Conservation (phyloP, 2,888 invertebrate genomes). For the Drosophila borborema region DNA sequence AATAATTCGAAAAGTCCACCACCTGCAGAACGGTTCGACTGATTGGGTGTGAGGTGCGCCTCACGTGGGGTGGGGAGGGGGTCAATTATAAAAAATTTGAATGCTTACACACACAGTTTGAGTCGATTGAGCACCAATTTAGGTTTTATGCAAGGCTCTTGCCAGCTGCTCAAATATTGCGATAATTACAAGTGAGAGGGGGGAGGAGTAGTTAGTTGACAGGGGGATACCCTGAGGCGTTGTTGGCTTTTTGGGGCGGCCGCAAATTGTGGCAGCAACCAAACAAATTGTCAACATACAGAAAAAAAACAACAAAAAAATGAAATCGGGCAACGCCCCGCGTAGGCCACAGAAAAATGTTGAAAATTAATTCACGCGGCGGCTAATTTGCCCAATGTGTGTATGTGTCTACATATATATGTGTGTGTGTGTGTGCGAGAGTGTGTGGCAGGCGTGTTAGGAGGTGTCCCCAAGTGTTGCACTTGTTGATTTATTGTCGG, state of each 20-base stretch:
- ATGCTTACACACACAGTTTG: slow-evolving; percentile 43
- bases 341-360: slow-evolving; percentile 49
- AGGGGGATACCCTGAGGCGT: slow-evolving; percentile 31
- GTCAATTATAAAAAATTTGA: slow-evolving; percentile 55
- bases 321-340: slow-evolving; percentile 59
- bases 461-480: slow-evolving; percentile 72
- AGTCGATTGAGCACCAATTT: slow-evolving; percentile 55
- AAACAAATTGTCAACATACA: slow-evolving; percentile 66
- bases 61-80: background rate
- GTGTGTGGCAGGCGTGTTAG: slow-evolving; percentile 53
- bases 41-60: background rate
- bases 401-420: slow-evolving; percentile 1
- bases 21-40: slow-evolving; percentile 50
- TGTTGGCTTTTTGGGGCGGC: slow-evolving; percentile 66
- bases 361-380: slow-evolving; percentile 68
- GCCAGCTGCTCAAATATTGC: slow-evolving; percentile 57
- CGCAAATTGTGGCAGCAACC: slow-evolving; percentile 45
- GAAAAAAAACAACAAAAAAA: slow-evolving; percentile 5
- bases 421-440: slow-evolving; percentile 16
- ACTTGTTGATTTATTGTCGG: slow-evolving; percentile 80
- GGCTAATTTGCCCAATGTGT: slow-evolving; percentile 64
- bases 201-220: background rate
- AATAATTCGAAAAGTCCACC: slow-evolving; percentile 31
- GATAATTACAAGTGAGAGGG: slow-evolving; percentile 20
- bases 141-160: slow-evolving; percentile 19